Evolutionary conservation across 2,797 vertebrate species (phyloP), one percentile per base, ranked within the genome.

Genomic region (Microctenopoma lineatum): DNA sequence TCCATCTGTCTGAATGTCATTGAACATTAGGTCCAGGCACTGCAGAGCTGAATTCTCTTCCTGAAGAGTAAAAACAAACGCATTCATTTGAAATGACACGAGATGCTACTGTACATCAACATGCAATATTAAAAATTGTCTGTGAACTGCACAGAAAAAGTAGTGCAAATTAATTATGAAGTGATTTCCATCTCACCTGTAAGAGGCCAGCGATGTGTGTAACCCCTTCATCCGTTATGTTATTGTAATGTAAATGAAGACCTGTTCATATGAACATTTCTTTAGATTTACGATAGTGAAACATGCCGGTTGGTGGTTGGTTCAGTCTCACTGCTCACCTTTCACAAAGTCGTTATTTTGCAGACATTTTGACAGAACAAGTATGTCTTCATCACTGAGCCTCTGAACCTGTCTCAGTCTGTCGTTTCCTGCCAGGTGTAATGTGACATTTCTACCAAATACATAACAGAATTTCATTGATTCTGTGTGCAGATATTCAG

Each of bases 1-100:
- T 69, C 97, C 96, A 0, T 84, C 79, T 0, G 84, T 64, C 67
- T 91, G 89, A 67, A 98, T 95, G 72, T 96, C 70, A 51, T 99
- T 99, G 80, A 96, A 94, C 92, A 90, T 96, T 55, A 99, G 89
- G 84, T 98, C 95, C 83, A 98, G 89, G 75, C 88, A 92, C 34
- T 0, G 45, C 73, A 98, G 87, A 45, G 67, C 59, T 12, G 56
- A 76, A 7, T 88, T 89, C 60, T 86, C 90, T 90, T 93, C 73
- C 83, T 87, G 74, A 51, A 39, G 34, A 29, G 5, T 0, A 18
- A 14, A 51, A 32, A 51, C 13, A 55, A 5, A 27, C 41, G 15
- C 1, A 21, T 25, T 25, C 1, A 29, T 41, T 3, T 38, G 0
- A 0, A 27, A 25, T 29, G 0, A 44, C n/a, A 50, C 41, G 27